phyloP scores from a whole-genome alignment of 2,113 vertebrate genomes.

The Scalopus aquaticus region DNA sequence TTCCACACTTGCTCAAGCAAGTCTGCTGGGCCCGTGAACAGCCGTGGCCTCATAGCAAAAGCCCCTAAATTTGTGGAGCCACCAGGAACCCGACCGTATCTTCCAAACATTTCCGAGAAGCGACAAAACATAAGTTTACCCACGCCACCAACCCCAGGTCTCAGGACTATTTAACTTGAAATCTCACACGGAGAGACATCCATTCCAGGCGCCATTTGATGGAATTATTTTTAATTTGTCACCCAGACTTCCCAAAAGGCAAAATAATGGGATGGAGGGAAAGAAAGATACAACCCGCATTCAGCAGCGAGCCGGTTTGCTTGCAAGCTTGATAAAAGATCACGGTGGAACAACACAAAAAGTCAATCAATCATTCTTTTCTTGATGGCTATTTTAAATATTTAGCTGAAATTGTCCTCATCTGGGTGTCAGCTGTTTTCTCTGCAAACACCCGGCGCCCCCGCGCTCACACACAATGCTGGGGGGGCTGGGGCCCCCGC shows the following conservation, averaged over 20 bases:
- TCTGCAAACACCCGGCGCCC: conserved; percentile 78
- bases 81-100: background rate
- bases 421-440: conserved; percentile 86
- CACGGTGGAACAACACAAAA: background rate
- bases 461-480: conserved; percentile 73
- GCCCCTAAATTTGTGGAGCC: background rate
- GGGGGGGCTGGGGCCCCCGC: conserved; percentile 72
- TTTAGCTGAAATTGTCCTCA: conserved; percentile 84
- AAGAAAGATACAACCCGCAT: background rate
- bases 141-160: background rate
- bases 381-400: conserved; percentile 79
- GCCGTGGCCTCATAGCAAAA: accelerated
- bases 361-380: conserved; percentile 80
- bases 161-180: conserved; percentile 58
- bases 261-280: background rate
- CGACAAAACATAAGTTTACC: background rate
- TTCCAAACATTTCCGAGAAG: background rate
- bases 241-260: background rate
- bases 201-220: too few species aligned
- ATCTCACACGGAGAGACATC: conserved; percentile 46
- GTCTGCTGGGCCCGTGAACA: accelerated
- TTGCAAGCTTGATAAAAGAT: conserved; percentile 64
- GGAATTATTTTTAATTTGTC: conserved; percentile 75
- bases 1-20: accelerated
- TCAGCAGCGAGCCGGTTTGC: background rate